Percentiles rank a stretch among this genome's conserved stretches.
Conservation (phyloP, 2,888 invertebrate species). For the Autographa pulchrina region DNA sequence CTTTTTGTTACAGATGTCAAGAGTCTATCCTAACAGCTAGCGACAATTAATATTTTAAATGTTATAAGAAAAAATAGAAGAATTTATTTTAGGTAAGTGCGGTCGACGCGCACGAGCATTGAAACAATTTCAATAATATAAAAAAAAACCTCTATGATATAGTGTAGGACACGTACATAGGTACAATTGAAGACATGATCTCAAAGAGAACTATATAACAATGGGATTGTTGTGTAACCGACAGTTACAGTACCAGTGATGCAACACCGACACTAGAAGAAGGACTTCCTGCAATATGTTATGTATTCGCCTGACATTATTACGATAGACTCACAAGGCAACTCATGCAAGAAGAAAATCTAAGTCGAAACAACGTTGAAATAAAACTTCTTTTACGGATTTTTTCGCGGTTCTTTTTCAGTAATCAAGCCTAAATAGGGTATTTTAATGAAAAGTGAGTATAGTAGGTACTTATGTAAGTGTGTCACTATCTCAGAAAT, state of each 20-base stretch:
- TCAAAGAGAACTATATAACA: not conserved
- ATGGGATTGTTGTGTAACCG: not conserved
- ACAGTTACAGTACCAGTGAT: not conserved
- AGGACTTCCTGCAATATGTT: constrained; percentile 33
- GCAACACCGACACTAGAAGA: not conserved
- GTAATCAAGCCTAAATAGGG: not conserved
- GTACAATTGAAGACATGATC: too few relatives aligned
- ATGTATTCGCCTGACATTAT: constrained; percentile 21
- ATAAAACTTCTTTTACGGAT: too few relatives aligned
- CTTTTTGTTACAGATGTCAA: not conserved
- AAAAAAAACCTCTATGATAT: too few relatives aligned
- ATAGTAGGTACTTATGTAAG: not conserved
- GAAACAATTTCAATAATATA: too few relatives aligned
- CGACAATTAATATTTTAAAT: not conserved
- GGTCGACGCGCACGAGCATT: too few relatives aligned
- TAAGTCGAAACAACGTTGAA: not conserved
- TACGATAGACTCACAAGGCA: not conserved
- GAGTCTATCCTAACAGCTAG: too few relatives aligned
- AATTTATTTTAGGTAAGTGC: too few relatives aligned
- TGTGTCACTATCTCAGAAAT: not conserved
- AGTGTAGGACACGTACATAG: too few relatives aligned
- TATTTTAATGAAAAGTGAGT: not conserved
- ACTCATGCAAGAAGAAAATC: not conserved
- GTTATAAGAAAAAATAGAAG: not conserved
- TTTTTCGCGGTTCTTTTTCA: not conserved